phyloP scores from a whole-genome alignment of 2,797 vertebrate genomes.

The Hybognathus amarus region DNA sequence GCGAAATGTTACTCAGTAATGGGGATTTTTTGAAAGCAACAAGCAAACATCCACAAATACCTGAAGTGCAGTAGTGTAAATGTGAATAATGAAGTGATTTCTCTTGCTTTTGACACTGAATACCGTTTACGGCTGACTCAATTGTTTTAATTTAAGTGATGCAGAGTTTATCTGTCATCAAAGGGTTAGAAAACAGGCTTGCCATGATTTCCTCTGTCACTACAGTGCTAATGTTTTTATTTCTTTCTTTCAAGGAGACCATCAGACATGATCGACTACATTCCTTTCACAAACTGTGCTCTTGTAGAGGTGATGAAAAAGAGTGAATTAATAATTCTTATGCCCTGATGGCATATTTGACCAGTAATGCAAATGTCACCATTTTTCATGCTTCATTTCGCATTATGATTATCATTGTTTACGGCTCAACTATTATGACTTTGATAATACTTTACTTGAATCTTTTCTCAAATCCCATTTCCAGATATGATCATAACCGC shows the following conservation, averaged over 20 bases:
- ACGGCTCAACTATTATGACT: not conserved
- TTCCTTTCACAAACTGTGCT: conserved; percentile 66
- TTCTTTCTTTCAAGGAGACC: conserved; percentile 66
- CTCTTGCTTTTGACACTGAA: conserved; percentile 50
- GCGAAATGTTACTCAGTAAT: not conserved
- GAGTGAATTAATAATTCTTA: conserved; percentile 55
- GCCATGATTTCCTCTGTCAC: conserved; percentile 70
- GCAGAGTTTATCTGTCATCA: conserved; percentile 68
- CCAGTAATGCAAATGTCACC: conserved; percentile 30
- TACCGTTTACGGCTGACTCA: conserved; percentile 48
- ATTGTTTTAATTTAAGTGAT: conserved; percentile 62
- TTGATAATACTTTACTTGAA: conserved; percentile 13
- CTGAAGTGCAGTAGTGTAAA: not conserved
- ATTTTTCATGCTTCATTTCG: conserved; percentile 16
- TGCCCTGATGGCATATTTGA: conserved; percentile 38
- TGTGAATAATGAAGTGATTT: conserved; percentile 34
- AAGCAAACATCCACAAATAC: not conserved
- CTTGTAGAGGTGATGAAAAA: conserved; percentile 72
- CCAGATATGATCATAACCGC: not conserved
- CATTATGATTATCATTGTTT: not conserved
- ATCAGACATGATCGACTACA: conserved; percentile 64
- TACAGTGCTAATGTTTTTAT: conserved; percentile 64
- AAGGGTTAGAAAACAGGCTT: conserved; percentile 66
- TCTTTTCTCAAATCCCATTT: conserved; percentile 28
- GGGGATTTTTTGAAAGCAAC: not conserved